Evolutionary conservation across 2,888 invertebrate genomes (phyloP).

Genomic region (Stenodera caucasica): DNA sequence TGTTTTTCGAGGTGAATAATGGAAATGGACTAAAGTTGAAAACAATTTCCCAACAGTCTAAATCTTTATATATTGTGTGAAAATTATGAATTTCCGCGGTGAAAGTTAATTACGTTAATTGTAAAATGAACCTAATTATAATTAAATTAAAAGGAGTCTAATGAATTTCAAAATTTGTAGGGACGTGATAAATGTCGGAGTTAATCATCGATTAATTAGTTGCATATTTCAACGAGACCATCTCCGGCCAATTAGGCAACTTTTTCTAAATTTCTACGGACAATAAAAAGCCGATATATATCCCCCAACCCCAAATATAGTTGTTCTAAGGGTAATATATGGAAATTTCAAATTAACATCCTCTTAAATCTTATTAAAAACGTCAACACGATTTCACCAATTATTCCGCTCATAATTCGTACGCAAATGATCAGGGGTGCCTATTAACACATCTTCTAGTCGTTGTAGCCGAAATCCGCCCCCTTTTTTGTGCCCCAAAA

Average conservation of each 20-base stretch:
- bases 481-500: constrained; percentile 31
- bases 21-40: too few relatives aligned
- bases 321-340: background rate
- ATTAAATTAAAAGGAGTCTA: background rate
- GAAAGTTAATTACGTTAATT: background rate
- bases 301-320: background rate
- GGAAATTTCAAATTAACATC: background rate
- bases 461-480: constrained; percentile 43
- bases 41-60: too few relatives aligned
- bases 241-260: background rate
- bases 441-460: constrained; percentile 40
- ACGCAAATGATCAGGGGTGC: constrained; percentile 34
- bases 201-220: background rate
- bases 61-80: too few relatives aligned
- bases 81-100: background rate
- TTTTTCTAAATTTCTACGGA: background rate
- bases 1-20: too few relatives aligned
- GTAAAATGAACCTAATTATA: background rate
- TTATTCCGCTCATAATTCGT: constrained; percentile 47
- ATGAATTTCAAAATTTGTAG: background rate
- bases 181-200: background rate
- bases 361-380: constrained; percentile 28
- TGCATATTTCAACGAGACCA: background rate
- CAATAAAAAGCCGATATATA: background rate
- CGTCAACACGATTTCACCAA: constrained; percentile 51